Evolutionary conservation across 2,113 vertebrate genomes (phyloP).

Genomic region (Rhinoptilus africanus): DNA sequence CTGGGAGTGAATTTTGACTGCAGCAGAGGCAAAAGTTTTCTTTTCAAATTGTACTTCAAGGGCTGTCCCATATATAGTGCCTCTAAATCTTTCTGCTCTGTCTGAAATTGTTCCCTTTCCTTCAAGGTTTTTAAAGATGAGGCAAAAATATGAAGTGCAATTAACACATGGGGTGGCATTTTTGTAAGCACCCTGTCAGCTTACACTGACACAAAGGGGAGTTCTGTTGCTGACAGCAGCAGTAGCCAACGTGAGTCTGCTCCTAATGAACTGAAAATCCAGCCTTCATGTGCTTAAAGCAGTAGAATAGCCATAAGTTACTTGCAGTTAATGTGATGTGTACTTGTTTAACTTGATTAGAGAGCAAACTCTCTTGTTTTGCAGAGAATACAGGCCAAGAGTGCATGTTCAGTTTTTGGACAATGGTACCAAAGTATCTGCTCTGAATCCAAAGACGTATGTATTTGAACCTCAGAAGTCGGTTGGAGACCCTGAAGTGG

Average conservation of each 20-base stretch:
- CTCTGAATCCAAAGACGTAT: constrained; percentile 88
- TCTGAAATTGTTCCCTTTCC: not conserved
- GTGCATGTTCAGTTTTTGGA: constrained; percentile 83
- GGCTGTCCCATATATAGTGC: not conserved
- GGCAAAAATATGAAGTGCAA: not conserved
- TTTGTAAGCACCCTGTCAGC: not conserved
- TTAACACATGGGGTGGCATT: not conserved
- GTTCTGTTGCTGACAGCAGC: not conserved
- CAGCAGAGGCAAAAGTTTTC: not conserved
- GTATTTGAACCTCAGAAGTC: constrained; percentile 87
- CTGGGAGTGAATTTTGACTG: not conserved
- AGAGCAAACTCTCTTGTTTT: not conserved
- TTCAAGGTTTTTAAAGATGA: not conserved
- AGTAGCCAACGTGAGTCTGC: not conserved
- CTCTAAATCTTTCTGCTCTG: not conserved
- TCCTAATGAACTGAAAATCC: not conserved
- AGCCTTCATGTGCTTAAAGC: not conserved
- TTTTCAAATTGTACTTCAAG: not conserved
- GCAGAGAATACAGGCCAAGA: constrained; percentile 88
- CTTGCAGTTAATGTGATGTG: not conserved
- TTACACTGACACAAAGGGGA: not conserved
- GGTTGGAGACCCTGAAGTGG: constrained; percentile 81
- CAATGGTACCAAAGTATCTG: constrained; percentile 87
- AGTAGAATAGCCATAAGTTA: not conserved
- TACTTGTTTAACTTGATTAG: not conserved